These are phyloP conservation scores for Cryptosula pallasiana DNA, from an alignment of 2,888 invertebrate species.

Conservation along the genomic window DNA sequence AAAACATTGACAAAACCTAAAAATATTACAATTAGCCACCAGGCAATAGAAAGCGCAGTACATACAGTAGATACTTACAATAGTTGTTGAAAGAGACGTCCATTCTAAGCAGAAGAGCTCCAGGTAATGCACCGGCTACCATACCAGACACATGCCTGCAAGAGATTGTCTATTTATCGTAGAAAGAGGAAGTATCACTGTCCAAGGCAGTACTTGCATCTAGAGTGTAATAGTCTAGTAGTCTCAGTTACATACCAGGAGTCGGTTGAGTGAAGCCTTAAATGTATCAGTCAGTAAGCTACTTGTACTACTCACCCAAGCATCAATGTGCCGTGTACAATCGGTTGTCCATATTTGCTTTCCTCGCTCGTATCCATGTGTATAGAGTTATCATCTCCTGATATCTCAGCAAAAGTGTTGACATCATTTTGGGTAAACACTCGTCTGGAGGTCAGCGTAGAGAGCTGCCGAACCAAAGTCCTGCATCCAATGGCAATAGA, in stretches of 20 bases:
- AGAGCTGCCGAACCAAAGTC: background rate
- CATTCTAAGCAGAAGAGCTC: background rate
- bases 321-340: slow-evolving; percentile 18
- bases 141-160: slow-evolving; percentile 7
- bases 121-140: background rate
- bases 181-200: too few relatives aligned
- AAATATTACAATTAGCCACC: too few relatives aligned
- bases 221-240: too few relatives aligned
- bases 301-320: slow-evolving; percentile 13
- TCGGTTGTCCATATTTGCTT: slow-evolving; percentile 5
- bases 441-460: background rate
- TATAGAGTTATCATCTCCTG: slow-evolving; percentile 5
- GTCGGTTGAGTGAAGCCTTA: too few relatives aligned
- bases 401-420: background rate
- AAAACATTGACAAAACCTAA: too few relatives aligned
- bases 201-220: too few relatives aligned
- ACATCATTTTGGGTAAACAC: background rate
- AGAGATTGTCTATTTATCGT: too few relatives aligned
- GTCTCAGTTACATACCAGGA: too few relatives aligned
- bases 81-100: background rate
- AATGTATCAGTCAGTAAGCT: too few relatives aligned
- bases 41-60: too few relatives aligned
- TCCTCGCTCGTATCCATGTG: background rate
- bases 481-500: too few relatives aligned
- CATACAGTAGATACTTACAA: background rate